A percentile compares a stretch with the other conserved stretches of the same genome.
Conservation (phyloP, 1,140 invertebrate genomes). For the Drosophila melanogaster region DNA sequence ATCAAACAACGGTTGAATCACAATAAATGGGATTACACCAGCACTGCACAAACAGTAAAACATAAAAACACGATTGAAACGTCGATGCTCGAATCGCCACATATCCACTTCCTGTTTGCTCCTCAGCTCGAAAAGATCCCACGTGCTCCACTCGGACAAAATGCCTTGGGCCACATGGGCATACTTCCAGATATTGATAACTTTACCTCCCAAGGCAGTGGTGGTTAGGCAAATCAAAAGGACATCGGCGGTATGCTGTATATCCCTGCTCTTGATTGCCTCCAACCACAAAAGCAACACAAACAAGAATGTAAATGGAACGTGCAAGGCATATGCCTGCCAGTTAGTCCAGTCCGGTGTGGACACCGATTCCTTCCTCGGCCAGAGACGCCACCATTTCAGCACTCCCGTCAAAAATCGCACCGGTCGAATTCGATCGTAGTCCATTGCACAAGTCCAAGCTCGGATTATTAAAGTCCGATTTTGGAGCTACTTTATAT, state of each 20-base stretch:
- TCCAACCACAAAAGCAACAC: conserved; percentile 59
- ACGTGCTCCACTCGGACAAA: conserved; percentile 39
- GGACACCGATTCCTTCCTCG: neutral
- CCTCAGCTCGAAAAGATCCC: conserved; percentile 12
- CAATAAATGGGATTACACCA: conserved; percentile 30
- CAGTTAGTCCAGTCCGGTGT: neutral
- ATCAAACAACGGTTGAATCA: conserved; percentile 30
- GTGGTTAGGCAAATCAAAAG: conserved; percentile 61
- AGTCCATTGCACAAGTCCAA: conserved; percentile 14
- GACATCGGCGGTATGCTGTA: conserved; percentile 50
- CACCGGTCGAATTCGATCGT: conserved; percentile 32
- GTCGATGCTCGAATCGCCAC: conserved; percentile 40
- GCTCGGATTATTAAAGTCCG: conserved; percentile 13
- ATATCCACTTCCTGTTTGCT: conserved; percentile 31
- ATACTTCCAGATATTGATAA: conserved; percentile 53
- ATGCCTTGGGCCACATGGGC: conserved; percentile 28
- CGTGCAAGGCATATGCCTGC: conserved; percentile 36
- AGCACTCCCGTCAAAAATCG: conserved; percentile 25
- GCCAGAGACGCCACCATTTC: conserved; percentile 26
- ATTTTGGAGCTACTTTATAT: conserved; percentile 17
- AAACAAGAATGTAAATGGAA: conserved; percentile 28
- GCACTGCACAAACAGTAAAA: conserved; percentile 39
- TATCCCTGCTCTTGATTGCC: conserved; percentile 39
- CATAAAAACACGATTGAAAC: conserved; percentile 16
- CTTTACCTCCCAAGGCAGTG: conserved; percentile 40